These are phyloP conservation scores for Ceratoteleas bidentatus DNA, from an alignment of 1,140 invertebrate species.

Conservation along the genomic window DNA sequence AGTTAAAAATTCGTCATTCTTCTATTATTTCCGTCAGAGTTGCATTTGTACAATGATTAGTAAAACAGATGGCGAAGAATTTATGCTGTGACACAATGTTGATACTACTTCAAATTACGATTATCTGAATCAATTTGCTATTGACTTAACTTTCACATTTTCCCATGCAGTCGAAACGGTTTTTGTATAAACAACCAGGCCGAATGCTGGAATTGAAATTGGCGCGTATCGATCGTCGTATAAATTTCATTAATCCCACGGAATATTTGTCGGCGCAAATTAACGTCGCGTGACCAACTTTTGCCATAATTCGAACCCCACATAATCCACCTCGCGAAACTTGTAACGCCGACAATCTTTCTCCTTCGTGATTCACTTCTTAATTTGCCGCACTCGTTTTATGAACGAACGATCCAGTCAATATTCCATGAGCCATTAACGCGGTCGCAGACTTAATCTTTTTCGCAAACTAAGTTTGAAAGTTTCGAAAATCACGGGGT, in stretches of 20 bases:
- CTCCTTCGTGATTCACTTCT: slow-evolving; percentile 44
- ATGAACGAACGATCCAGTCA: slow-evolving; percentile 25
- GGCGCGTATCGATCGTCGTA: no score
- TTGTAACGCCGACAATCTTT: slow-evolving; percentile 30
- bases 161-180: no score
- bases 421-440: slow-evolving; percentile 41
- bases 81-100: no score
- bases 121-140: no score
- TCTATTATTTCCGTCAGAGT: no score
- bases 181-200: background rate
- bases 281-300: slow-evolving; percentile 23
- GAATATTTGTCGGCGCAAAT: slow-evolving; percentile 14
- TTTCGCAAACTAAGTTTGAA: slow-evolving; percentile 24
- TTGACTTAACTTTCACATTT: no score
- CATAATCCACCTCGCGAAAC: slow-evolving; percentile 18
- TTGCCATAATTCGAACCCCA: slow-evolving; percentile 22
- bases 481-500: no score
- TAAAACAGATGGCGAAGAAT: no score
- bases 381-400: slow-evolving; percentile 38
- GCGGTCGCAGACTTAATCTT: slow-evolving; percentile 28
- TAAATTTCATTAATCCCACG: background rate
- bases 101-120: no score
- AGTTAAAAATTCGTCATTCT: no score
- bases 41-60: no score
- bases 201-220: background rate